These are phyloP conservation scores for Semnopithecus entellus DNA, from an alignment of 2,113 vertebrate species.

Conservation along the genomic window DNA sequence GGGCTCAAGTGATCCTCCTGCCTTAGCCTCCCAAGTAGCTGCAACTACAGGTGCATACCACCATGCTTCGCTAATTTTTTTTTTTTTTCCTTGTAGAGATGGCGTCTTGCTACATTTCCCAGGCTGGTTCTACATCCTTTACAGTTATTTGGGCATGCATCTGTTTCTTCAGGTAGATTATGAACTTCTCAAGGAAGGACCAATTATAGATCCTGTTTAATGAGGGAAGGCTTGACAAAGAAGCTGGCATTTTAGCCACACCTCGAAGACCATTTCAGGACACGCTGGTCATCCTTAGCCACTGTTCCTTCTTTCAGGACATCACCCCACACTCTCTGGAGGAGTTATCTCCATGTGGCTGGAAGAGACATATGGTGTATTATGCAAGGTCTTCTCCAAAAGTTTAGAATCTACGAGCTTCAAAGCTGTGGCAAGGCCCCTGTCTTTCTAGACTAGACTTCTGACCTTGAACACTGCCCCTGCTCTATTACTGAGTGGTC, in stretches of 20 bases:
- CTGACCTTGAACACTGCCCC: not conserved
- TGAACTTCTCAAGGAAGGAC: not conserved
- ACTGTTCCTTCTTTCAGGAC: not conserved
- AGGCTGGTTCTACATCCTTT: not conserved
- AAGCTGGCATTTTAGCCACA: not conserved
- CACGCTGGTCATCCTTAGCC: not conserved
- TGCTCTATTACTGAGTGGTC: not conserved
- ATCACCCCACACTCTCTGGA: not conserved
- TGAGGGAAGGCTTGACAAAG: not conserved
- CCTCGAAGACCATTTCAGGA: not conserved
- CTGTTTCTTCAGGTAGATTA: not conserved
- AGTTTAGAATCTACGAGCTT: not conserved
- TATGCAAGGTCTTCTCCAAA: not conserved
- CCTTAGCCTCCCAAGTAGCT: not conserved
- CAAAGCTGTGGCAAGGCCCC: not conserved
- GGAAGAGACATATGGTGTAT: not conserved
- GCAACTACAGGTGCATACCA: not conserved
- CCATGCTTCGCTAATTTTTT: not conserved
- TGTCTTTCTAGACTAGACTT: not conserved
- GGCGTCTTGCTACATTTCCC: not conserved
- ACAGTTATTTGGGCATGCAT: not conserved
- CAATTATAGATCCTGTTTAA: not conserved
- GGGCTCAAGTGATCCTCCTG: not conserved
- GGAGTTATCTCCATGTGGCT: not conserved
- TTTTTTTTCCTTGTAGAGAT: not conserved